Percentiles rank a stretch among this genome's conserved stretches.
These are phyloP conservation scores for Campaea margaritaria DNA, from an alignment of 2,888 invertebrate genomes.

Conservation along the genomic window DNA sequence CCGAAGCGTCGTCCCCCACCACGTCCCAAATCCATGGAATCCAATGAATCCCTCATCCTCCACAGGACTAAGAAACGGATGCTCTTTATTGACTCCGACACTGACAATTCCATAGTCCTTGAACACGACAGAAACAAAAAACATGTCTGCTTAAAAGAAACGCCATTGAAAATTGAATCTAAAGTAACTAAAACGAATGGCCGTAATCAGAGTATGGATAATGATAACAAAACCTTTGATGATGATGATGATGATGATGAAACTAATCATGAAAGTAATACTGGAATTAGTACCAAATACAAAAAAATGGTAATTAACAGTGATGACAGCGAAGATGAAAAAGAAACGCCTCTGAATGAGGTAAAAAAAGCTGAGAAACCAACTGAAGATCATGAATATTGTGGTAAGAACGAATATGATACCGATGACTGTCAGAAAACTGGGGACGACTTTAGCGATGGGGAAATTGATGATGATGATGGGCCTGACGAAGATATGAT, in stretches of 20 bases:
- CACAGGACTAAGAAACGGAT: conserved; percentile 70
- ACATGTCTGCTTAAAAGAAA: conserved; percentile 66
- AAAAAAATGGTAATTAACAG: conserved; percentile 18
- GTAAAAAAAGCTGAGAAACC: conserved; percentile 15
- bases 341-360: background rate
- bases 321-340: conserved; percentile 37
- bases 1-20: conserved; percentile 51
- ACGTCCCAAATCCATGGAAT: conserved; percentile 50
- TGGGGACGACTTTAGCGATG: conserved; percentile 25
- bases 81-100: conserved; percentile 71
- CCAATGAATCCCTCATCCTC: conserved; percentile 52
- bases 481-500: conserved; percentile 73
- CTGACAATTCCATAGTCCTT: conserved; percentile 73
- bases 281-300: conserved; percentile 9
- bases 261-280: background rate
- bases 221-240: conserved; percentile 31
- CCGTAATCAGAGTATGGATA: conserved; percentile 24
- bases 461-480: conserved; percentile 46
- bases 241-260: conserved; percentile 17
- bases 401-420: conserved; percentile 11
- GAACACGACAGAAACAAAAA: conserved; percentile 69
- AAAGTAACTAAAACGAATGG: background rate
- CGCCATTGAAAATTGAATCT: conserved; percentile 64
- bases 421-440: background rate
- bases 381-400: conserved; percentile 1